Percentiles rank a stretch among this genome's conserved stretches.
These are phyloP conservation scores for Origma solitaria DNA, from an alignment of 2,113 vertebrate species.

Conservation along the genomic window DNA sequence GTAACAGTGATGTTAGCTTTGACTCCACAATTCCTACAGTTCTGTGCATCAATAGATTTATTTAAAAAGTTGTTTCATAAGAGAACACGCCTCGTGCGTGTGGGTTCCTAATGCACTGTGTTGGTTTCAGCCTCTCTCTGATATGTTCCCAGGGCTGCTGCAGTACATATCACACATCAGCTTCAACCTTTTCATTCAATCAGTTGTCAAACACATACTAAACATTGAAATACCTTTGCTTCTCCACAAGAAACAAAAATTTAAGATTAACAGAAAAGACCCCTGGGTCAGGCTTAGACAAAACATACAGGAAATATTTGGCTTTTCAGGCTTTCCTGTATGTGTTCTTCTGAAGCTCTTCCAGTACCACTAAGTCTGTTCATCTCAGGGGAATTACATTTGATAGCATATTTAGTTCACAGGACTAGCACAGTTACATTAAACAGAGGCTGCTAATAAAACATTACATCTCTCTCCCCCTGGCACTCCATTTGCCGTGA, in stretches of 20 bases:
- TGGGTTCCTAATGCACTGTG: fast-evolving
- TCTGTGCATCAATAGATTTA: not conserved
- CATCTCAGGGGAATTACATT: conserved; percentile 32
- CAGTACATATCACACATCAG: not conserved
- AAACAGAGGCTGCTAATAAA: conserved; percentile 56
- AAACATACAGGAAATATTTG: not conserved
- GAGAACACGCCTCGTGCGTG: not conserved
- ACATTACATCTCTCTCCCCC: conserved; percentile 35
- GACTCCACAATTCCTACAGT: not conserved
- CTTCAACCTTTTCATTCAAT: not conserved
- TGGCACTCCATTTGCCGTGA: conserved; percentile 7
- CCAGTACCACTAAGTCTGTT: not conserved
- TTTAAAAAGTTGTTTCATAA: not conserved
- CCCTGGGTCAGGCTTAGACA: not conserved
- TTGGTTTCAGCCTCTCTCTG: not conserved
- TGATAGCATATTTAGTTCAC: conserved; percentile 58
- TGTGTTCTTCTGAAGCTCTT: not conserved
- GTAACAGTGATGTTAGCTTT: not conserved
- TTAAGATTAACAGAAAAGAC: not conserved
- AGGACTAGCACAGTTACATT: conserved; percentile 39
- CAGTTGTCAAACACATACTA: not conserved
- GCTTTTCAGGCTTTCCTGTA: not conserved
- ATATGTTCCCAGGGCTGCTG: not conserved
- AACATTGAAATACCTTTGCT: not conserved
- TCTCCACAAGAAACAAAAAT: not conserved